phyloP scores from a whole-genome alignment of 2,113 vertebrate species.

The Poeciliopsis occidentalis region DNA sequence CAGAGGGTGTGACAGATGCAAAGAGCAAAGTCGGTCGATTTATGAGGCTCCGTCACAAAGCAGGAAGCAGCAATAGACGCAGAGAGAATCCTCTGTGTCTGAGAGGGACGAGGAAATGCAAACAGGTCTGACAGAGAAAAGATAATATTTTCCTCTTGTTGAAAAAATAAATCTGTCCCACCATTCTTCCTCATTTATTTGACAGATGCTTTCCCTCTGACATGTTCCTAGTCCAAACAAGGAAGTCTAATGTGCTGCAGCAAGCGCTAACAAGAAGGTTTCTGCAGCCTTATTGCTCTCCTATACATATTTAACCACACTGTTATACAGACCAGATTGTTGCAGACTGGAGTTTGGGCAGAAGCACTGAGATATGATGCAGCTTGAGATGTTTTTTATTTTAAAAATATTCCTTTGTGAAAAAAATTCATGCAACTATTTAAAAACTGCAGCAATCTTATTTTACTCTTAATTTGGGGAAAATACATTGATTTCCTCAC shows the following conservation, averaged over 20 bases:
- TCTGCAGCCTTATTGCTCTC: constrained; percentile 4
- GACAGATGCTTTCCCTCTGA: constrained; percentile 21
- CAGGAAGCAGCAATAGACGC: constrained; percentile 25
- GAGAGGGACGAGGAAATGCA: constrained; percentile 22
- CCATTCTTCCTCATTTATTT: constrained; percentile 12
- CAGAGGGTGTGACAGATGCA: constrained; percentile 56
- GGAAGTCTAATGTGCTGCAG: constrained; percentile 1
- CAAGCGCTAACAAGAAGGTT: constrained; percentile 5
- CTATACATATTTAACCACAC: constrained; percentile 43
- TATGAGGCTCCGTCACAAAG: constrained; percentile 45
- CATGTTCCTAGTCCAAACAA: constrained; percentile 20
- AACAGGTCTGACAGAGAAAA: constrained; percentile 38
- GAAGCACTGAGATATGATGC: constrained; percentile 12
- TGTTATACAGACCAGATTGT: constrained; percentile 9
- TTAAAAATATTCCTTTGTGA: neutral
- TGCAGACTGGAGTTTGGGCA: neutral
- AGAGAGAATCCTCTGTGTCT: constrained; percentile 39
- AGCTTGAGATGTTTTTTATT: neutral
- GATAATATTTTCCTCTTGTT: constrained; percentile 37
- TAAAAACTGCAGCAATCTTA: no score
- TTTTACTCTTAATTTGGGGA: no score
- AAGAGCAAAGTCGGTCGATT: constrained; percentile 46
- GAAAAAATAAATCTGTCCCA: constrained; percentile 36
- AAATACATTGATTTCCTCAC: no score
- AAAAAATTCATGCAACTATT: neutral